Conservation (phyloP, 2,888 invertebrate genomes). For the Corythucha ciliata region DNA sequence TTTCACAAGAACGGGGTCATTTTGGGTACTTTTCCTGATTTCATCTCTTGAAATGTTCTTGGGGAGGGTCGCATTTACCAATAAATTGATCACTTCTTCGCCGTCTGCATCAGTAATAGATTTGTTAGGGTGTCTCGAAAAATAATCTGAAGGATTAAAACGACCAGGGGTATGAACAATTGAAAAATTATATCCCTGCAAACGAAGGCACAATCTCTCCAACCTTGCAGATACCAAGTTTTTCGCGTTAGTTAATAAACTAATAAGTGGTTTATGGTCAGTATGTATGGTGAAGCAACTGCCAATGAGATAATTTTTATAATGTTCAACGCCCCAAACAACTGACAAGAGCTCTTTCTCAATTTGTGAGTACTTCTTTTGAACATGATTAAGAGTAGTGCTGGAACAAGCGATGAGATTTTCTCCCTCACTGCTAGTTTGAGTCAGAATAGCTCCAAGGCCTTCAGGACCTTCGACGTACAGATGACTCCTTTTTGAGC, state of each 20-base stretch:
- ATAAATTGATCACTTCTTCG: too few species aligned
- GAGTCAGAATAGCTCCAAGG: slow-evolving; percentile 1
- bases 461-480: slow-evolving; percentile 8
- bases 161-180: slow-evolving; percentile 6
- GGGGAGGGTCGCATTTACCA: too few species aligned
- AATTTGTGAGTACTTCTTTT: neutral
- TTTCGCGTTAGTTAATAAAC: neutral
- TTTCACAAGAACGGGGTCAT: too few species aligned
- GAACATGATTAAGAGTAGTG: too few species aligned
- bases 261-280: slow-evolving; percentile 9
- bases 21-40: too few species aligned
- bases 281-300: neutral
- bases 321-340: slow-evolving; percentile 7
- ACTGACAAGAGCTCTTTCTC: neutral
- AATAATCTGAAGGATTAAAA: slow-evolving; percentile 9
- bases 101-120: too few species aligned
- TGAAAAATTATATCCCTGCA: slow-evolving; percentile 8
- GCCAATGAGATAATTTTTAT: slow-evolving; percentile 6
- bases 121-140: slow-evolving; percentile 2
- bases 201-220: neutral
- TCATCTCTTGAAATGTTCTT: too few species aligned
- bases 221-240: neutral
- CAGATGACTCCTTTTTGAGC: neutral
- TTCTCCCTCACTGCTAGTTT: too few species aligned
- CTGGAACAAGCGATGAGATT: too few species aligned